A percentile compares a stretch with the other conserved stretches of the same genome.
Evolutionary conservation across 2,113 vertebrate genomes (phyloP).

Genomic region (Plecturocebus donacophilus): DNA sequence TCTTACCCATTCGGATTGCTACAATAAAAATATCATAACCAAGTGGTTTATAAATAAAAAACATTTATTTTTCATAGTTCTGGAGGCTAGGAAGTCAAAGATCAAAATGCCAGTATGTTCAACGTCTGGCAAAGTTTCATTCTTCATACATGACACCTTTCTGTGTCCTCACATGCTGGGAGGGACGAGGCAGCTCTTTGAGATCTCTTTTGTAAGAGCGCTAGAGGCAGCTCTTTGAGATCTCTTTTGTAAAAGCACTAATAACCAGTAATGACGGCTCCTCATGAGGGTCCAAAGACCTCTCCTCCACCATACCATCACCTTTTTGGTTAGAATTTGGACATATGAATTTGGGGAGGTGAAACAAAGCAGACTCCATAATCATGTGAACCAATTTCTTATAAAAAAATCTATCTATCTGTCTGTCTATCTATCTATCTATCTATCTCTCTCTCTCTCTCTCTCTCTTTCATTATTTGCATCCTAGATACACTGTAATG

Average conservation of each 20-base stretch:
- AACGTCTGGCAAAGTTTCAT: accelerated
- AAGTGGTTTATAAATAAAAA: background rate
- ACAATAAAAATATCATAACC: background rate
- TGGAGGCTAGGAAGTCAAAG: background rate
- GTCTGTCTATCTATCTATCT: no score
- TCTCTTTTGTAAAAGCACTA: background rate
- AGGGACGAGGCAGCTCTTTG: background rate
- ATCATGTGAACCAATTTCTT: background rate
- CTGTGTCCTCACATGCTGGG: background rate
- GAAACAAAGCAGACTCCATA: background rate
- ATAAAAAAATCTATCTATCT: background rate
- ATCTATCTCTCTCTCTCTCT: no score
- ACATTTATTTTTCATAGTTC: background rate
- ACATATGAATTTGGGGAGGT: background rate
- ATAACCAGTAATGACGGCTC: background rate
- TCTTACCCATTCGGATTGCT: no score
- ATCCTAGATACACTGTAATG: no score
- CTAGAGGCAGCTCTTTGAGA: background rate
- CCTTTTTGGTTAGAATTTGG: background rate
- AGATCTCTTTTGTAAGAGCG: background rate
- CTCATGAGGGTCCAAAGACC: background rate
- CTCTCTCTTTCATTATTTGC: no score
- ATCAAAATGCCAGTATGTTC: background rate
- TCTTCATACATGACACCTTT: background rate
- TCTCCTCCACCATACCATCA: background rate